These are phyloP conservation scores for Entomobrya multifasciata DNA, from an alignment of 2,888 invertebrate species.

Conservation along the genomic window DNA sequence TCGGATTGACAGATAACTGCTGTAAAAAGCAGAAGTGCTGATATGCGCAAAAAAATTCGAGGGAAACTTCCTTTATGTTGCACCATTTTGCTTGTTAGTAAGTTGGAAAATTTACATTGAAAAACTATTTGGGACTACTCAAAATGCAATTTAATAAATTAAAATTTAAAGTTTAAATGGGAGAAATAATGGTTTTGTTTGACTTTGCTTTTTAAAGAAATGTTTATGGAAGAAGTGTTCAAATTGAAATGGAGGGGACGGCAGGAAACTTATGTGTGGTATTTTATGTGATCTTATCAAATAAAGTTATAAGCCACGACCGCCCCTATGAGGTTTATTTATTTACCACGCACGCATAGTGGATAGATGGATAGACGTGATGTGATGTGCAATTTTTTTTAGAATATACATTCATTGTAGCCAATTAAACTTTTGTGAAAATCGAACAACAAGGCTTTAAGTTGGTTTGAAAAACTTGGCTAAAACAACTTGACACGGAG, in stretches of 20 bases:
- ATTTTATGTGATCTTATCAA: constrained; percentile 19
- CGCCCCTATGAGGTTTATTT: constrained; percentile 28
- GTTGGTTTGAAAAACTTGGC: neutral
- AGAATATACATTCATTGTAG: constrained; percentile 19
- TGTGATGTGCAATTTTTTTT: too few relatives aligned
- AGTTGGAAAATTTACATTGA: neutral
- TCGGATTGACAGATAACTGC: neutral
- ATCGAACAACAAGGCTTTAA: too few relatives aligned
- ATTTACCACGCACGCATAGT: neutral
- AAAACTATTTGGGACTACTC: too few relatives aligned
- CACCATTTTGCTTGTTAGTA: too few relatives aligned
- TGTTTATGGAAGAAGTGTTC: neutral
- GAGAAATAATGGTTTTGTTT: too few relatives aligned
- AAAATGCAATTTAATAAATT: too few relatives aligned
- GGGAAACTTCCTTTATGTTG: neutral
- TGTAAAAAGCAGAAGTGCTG: neutral
- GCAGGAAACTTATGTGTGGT: neutral
- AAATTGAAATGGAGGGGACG: neutral
- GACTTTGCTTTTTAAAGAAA: neutral
- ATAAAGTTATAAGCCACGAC: neutral
- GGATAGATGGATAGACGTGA: neutral
- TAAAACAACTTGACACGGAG: constrained; percentile 40
- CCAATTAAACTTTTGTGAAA: constrained; percentile 23
- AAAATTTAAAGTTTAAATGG: too few relatives aligned
- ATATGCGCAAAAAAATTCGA: too few relatives aligned